Evolutionary conservation across 2,888 invertebrate species (phyloP), one percentile per base, ranked within the genome.

Genomic region (Xiphydria camelus): DNA sequence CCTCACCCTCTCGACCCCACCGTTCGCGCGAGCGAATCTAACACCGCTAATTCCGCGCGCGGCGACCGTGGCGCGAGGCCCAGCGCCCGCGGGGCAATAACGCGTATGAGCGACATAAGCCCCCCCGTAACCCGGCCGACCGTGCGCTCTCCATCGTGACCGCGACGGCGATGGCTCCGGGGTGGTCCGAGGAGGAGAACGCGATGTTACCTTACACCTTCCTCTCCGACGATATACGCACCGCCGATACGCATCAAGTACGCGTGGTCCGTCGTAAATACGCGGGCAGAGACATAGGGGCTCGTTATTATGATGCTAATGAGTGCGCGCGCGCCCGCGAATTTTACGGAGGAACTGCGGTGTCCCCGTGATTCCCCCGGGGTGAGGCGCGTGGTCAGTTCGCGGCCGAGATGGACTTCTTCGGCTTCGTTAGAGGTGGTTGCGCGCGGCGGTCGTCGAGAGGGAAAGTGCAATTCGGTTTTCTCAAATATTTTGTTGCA

Each of bases 301-400:
- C 62, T 66, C 63, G 64, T 67, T 68, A 67, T 70, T 66, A 70
- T 65, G 66, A 70, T 68, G 70, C 67, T 65, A 69, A 68, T 68
- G 61, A 67, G 65, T 59, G 55, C n/a, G n/a, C n/a, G 29, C 29
- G 53, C 49, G 45, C 60, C 51, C 51, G 55, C 58, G 57, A 62
- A 58, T 62, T 59, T 51, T 45, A 49, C 48, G 44, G 51, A 55
- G 53, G n/a, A n/a, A n/a, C n/a, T n/a, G n/a, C n/a, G n/a, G n/a
- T n/a, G n/a, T 59, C 55, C 45, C 43, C 20, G 45, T 56, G 56
- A 63, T 62, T 59, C 58, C 57, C 53, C 55, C 54, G 51, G 20
- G 32, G 36, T 47, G 32, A 22, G 23, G 18, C 14, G 35, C 31
- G 31, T n/a, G n/a, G 25, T 34, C 26, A 38, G 39, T 25, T 36